These are phyloP conservation scores for Dallia pectoralis DNA, from an alignment of 2,797 vertebrate genomes.

Conservation along the genomic window DNA sequence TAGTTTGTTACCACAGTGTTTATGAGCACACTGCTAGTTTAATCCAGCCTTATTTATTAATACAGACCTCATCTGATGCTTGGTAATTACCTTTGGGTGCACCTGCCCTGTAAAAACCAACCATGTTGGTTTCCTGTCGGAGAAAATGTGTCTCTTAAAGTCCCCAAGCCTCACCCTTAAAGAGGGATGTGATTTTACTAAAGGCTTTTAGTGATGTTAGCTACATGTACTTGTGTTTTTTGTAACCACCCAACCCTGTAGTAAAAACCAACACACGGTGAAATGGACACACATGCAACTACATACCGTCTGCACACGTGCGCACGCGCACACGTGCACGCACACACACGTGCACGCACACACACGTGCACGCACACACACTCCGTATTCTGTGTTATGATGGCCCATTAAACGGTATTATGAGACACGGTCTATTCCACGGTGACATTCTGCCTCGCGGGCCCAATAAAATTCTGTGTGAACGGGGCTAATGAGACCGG, in stretches of 20 bases:
- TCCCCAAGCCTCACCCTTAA: slow-evolving; percentile 50
- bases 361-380: background rate
- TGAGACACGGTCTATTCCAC: slow-evolving; percentile 57
- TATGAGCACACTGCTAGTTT: slow-evolving; percentile 56
- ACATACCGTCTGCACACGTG: too few species aligned
- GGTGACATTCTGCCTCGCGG: slow-evolving; percentile 63
- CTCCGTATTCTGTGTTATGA: slow-evolving; percentile 56
- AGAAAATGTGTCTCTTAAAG: slow-evolving; percentile 40
- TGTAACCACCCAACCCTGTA: slow-evolving; percentile 40
- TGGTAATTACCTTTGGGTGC: slow-evolving; percentile 63
- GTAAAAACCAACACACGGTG: slow-evolving; percentile 52
- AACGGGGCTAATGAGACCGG: slow-evolving; percentile 5
- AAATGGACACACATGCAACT: slow-evolving; percentile 12
- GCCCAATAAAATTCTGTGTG: slow-evolving; percentile 58
- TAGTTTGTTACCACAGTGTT: slow-evolving; percentile 53
- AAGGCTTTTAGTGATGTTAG: slow-evolving; percentile 56
- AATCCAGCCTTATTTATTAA: slow-evolving; percentile 70
- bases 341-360: too few species aligned
- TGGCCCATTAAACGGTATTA: slow-evolving; percentile 64
- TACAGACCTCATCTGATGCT: slow-evolving; percentile 46
- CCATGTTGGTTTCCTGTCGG: slow-evolving; percentile 61
- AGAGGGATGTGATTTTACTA: slow-evolving; percentile 51
- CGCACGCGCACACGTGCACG: too few species aligned
- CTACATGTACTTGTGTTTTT: slow-evolving; percentile 54
- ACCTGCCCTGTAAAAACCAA: slow-evolving; percentile 58